Percentiles rank a stretch among this genome's conserved stretches.
Conservation (phyloP, 1,140 invertebrate genomes). For the Rhyacophila brunnea region DNA sequence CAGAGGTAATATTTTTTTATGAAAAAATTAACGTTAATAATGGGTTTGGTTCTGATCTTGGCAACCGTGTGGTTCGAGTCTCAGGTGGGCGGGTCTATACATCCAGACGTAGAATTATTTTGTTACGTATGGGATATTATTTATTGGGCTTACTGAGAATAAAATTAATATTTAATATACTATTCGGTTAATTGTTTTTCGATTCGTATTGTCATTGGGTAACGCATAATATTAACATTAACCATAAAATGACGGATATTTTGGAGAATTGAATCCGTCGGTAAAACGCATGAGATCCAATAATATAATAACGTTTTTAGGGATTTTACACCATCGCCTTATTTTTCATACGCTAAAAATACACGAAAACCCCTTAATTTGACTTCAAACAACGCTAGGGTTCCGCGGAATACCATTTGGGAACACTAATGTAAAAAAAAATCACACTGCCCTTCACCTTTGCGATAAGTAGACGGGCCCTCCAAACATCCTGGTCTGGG, state of each 20-base stretch:
- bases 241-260: conserved; percentile 7
- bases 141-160: background rate
- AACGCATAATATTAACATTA: background rate
- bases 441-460: no score
- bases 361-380: no score
- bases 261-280: background rate
- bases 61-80: conserved; percentile 13
- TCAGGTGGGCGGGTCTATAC: background rate
- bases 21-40: conserved; percentile 10
- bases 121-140: no score
- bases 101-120: background rate
- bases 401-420: no score
- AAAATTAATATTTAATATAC: conserved; percentile 5
- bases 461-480: no score
- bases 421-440: no score
- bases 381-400: no score
- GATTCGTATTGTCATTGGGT: conserved; percentile 1
- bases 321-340: background rate
- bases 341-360: conserved; percentile 9
- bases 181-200: conserved; percentile 18
- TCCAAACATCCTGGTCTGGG: no score
- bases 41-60: conserved; percentile 14
- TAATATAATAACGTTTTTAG: no score
- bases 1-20: conserved; percentile 19
- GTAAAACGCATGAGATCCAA: no score